A percentile compares a stretch with the other conserved stretches of the same genome.
Conservation (phyloP, 2,797 vertebrate species). For the Sternarchorhynchus goeldii region DNA sequence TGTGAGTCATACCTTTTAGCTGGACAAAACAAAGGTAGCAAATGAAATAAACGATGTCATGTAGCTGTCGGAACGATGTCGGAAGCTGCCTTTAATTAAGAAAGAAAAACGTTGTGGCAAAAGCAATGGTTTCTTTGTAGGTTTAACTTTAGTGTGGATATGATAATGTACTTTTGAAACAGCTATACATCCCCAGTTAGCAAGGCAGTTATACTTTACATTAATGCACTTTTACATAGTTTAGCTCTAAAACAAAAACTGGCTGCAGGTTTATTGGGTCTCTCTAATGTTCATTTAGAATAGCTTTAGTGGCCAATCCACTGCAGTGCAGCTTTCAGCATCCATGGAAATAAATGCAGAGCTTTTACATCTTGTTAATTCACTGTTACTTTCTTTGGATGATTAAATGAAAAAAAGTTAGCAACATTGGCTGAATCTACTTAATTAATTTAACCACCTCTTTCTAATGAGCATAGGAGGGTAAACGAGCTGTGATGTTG, state of each 20-base stretch:
- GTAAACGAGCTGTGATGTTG: conserved; percentile 2
- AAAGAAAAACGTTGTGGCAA: too few relatives aligned
- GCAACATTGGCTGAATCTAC: conserved; percentile 38
- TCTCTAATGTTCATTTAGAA: conserved; percentile 40
- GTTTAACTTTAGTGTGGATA: too few relatives aligned
- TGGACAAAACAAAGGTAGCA: too few relatives aligned
- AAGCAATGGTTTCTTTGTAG: too few relatives aligned
- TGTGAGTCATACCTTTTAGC: too few relatives aligned
- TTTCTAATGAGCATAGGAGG: conserved; percentile 38
- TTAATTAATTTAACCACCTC: conserved; percentile 51
- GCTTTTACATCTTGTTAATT: conserved; percentile 43
- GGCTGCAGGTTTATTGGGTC: conserved; percentile 39
- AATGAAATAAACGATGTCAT: too few relatives aligned
- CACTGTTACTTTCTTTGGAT: conserved; percentile 43
- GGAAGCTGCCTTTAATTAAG: too few relatives aligned
- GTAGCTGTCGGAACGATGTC: too few relatives aligned
- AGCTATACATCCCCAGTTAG: background rate
- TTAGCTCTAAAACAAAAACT: conserved; percentile 35
- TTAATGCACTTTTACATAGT: conserved; percentile 17
- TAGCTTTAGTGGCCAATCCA: conserved; percentile 33
- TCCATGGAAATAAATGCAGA: conserved; percentile 29
- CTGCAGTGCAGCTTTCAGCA: conserved; percentile 37
- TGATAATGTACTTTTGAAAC: too few relatives aligned
- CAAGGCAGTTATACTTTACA: conserved; percentile 2
- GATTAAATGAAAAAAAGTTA: conserved; percentile 57